Conservation (phyloP, 2,888 invertebrate species). For the Mimachlamys varia region DNA sequence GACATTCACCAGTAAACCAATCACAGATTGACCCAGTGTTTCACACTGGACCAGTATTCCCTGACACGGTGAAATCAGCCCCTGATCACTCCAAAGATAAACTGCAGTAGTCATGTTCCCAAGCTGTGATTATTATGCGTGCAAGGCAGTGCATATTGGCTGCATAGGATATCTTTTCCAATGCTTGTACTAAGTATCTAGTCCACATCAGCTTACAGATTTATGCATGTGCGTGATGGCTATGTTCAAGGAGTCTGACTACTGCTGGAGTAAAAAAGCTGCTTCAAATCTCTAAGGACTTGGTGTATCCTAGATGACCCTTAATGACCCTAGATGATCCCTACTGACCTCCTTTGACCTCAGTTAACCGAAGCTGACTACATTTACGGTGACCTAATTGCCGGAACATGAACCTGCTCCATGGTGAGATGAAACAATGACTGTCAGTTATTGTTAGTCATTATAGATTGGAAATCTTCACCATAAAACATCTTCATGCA, state of each 20-base stretch:
- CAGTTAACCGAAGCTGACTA: background rate
- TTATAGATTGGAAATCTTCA: background rate
- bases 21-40: too few species aligned
- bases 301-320: background rate
- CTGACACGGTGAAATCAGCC: too few species aligned
- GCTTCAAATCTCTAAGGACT: background rate
- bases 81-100: too few species aligned
- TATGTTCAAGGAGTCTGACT: background rate
- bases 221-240: background rate
- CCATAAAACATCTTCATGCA: slow-evolving; percentile 18
- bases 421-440: slow-evolving; percentile 3
- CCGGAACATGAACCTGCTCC: slow-evolving; percentile 15
- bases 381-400: slow-evolving; percentile 6
- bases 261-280: background rate
- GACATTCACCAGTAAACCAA: too few species aligned
- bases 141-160: background rate
- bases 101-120: background rate
- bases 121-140: background rate
- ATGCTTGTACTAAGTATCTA: background rate
- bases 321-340: background rate
- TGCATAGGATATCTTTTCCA: background rate
- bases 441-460: background rate
- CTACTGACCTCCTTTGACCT: background rate
- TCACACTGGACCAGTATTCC: background rate
- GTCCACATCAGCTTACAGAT: background rate